Base-by-base conservation (phyloP, 1,140 invertebrate species). In the Scylla paramamosain region DNA sequence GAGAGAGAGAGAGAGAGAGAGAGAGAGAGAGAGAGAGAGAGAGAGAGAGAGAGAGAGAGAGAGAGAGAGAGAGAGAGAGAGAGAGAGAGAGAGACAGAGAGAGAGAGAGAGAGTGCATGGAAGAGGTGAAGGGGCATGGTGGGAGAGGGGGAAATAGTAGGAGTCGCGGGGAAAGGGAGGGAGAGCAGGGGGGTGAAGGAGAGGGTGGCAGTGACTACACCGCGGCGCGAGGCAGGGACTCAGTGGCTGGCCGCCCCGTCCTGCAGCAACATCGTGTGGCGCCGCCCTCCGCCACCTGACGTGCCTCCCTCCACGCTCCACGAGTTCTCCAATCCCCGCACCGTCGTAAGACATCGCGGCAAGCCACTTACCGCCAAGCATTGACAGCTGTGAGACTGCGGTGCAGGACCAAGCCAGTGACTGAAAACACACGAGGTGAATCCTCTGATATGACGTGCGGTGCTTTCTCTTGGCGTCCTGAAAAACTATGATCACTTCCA, bases 211-310 rank as follows among this genome's bases (percentile, higher is more conserved):
- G 67, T 77, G 67, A 77, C 67, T 77, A 77, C 67, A 77, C 67
- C 8, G 20, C 67, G 25, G 67, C 67, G n/a, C 67, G 67, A 77
- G 67, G 67, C 67, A n/a, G 25, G 67, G 8, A 77, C 67, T 77
- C 67, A 77, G 67, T 77, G 67, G 67, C n/a, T 77, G 67, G 67
- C 67, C 67, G 67, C 67, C 67, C 67, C 20, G 67, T 77, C 67
- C n/a, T 77, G n/a, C 67, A 20, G 67, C 67, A n/a, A 77, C n/a
- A 77, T n/a, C 25, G 67, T n/a, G 67, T 20, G 67, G 67, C 67
- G 67, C 25, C 67, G 67, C 67, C 67, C 67, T 77, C 67, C 67
- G n/a, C 67, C 20, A 20, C n/a, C 67, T 77, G 67, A 25, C 67
- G 20, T 77, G 67, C 67, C 67, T 77, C 25, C 67, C 67, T 12